Conservation (phyloP, 2,113 vertebrate species). For the Myodes glareolus region DNA sequence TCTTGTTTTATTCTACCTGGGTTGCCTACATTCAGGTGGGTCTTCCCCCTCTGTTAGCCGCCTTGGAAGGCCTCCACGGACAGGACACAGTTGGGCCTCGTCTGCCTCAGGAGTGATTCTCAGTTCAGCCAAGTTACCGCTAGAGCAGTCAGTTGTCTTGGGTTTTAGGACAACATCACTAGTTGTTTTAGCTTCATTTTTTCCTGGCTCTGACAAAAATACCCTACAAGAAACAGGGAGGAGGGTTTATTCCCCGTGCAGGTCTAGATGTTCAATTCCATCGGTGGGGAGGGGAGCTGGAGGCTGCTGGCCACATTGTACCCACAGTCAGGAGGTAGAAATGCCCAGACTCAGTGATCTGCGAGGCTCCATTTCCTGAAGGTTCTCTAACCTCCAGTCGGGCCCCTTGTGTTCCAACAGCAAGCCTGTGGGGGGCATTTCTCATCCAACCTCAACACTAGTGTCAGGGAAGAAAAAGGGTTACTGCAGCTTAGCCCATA, state of each 20-base stretch:
- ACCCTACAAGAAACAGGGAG: not conserved
- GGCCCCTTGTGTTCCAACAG: not conserved
- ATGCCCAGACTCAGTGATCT: not conserved
- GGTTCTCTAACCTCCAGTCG: no score
- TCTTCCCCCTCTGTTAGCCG: not conserved
- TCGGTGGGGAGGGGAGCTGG: not conserved
- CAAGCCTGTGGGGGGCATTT: not conserved
- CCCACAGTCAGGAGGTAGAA: not conserved
- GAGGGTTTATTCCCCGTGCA: not conserved
- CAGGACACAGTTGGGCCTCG: not conserved
- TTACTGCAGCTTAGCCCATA: not conserved
- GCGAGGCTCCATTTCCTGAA: not conserved
- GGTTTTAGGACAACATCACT: not conserved
- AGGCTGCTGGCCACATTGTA: not conserved
- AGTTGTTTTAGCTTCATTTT: not conserved
- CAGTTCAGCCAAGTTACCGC: not conserved
- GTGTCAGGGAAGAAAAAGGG: not conserved
- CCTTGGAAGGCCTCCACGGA: not conserved
- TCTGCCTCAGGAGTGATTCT: not conserved
- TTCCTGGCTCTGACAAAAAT: not conserved
- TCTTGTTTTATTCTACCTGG: not conserved
- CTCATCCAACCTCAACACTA: not conserved
- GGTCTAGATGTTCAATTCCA: not conserved
- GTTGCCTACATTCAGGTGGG: not conserved
- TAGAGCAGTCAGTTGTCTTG: not conserved